These are phyloP conservation scores for Trichonephila inaurata DNA, from an alignment of 1,140 invertebrate genomes.

Conservation along the genomic window DNA sequence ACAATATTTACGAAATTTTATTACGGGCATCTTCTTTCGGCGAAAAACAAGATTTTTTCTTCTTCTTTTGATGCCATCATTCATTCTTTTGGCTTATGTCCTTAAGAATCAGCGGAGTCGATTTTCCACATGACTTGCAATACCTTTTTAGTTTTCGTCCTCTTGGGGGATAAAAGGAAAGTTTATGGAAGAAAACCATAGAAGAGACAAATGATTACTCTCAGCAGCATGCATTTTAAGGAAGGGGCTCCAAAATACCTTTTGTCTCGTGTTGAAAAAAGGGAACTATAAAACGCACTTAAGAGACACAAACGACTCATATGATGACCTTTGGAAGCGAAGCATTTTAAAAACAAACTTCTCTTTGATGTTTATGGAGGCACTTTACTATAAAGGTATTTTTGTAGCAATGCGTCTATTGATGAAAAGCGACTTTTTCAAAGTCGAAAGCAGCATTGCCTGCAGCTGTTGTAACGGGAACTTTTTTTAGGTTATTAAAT, in stretches of 20 bases:
- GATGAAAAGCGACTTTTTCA: constrained; percentile 50
- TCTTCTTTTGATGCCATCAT: constrained; percentile 50
- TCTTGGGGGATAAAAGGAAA: constrained; percentile 56
- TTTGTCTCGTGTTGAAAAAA: constrained; percentile 58
- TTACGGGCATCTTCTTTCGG: constrained; percentile 9
- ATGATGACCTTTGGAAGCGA: constrained; percentile 66
- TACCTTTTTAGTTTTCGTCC: constrained; percentile 53
- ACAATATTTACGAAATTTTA: constrained; percentile 30
- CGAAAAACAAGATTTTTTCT: background rate
- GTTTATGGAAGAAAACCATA: constrained; percentile 69
- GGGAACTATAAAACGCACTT: constrained; percentile 70
- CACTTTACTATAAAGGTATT: constrained; percentile 71
- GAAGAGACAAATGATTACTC: constrained; percentile 75
- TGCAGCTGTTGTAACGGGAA: constrained; percentile 49
- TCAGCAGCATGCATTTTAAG: constrained; percentile 62
- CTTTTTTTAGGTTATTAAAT: constrained; percentile 61
- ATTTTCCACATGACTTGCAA: constrained; percentile 73
- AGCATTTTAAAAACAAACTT: constrained; percentile 71
- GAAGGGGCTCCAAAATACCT: constrained; percentile 60
- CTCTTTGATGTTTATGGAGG: constrained; percentile 70
- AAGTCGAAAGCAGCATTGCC: constrained; percentile 50
- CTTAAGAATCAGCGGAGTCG: constrained; percentile 69
- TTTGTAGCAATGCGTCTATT: constrained; percentile 33
- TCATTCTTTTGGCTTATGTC: constrained; percentile 43
- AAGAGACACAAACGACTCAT: constrained; percentile 66